phyloP scores from a whole-genome alignment of 1,140 invertebrate genomes.

The Mya arenaria region DNA sequence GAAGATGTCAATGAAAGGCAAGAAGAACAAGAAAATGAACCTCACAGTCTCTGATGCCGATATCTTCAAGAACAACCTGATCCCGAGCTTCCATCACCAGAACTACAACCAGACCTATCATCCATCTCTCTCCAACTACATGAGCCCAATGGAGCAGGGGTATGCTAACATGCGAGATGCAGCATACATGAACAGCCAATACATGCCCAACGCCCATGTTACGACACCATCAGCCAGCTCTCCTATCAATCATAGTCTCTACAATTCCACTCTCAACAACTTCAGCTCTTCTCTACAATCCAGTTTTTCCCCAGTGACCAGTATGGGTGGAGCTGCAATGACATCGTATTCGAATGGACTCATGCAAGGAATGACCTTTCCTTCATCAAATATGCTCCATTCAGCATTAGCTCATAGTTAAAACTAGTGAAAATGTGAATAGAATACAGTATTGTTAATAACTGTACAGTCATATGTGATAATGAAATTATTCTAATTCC shows the following conservation, averaged over 20 bases:
- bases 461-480: too few species aligned
- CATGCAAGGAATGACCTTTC: slow-evolving; percentile 16
- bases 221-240: slow-evolving; percentile 5
- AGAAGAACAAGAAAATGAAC: slow-evolving; percentile 77
- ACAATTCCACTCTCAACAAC: slow-evolving; percentile 15
- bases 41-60: slow-evolving; percentile 70
- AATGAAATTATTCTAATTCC: too few species aligned
- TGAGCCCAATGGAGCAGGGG: slow-evolving; percentile 45
- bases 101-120: slow-evolving; percentile 70
- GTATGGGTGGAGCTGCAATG: not conserved
- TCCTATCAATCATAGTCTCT: slow-evolving; percentile 8
- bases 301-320: slow-evolving; percentile 40
- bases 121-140: slow-evolving; percentile 72
- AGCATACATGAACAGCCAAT: not conserved
- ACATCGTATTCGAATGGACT: not conserved
- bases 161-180: too few species aligned
- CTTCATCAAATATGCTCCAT: slow-evolving; percentile 38
- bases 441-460: too few species aligned
- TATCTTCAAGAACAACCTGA: slow-evolving; percentile 68
- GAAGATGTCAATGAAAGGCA: slow-evolving; percentile 84
- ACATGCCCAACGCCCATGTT: slow-evolving; percentile 27
- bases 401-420: slow-evolving; percentile 47
- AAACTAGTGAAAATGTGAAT: not conserved
- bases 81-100: slow-evolving; percentile 68
- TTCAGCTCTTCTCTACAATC: slow-evolving; percentile 30